A percentile compares a stretch with the other conserved stretches of the same genome.
phyloP scores from a whole-genome alignment of 2,113 vertebrate genomes.

The Nettapus auritus region DNA sequence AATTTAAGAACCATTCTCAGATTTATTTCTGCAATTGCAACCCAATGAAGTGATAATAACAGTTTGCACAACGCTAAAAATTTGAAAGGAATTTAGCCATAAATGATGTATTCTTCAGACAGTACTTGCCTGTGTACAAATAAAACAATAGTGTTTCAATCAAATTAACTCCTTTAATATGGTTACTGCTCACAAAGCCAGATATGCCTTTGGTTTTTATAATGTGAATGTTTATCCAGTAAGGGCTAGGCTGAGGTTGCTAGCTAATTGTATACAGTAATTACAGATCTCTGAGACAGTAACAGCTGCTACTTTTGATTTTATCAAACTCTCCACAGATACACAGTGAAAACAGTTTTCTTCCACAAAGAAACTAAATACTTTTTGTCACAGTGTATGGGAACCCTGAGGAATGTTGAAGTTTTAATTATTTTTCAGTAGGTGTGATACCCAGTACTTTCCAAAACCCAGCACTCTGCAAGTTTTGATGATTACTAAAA shows the following conservation, averaged over 20 bases:
- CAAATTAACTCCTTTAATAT: background rate
- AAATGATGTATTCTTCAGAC: background rate
- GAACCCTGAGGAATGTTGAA: background rate
- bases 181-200: background rate
- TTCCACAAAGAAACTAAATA: background rate
- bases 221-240: background rate
- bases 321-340: background rate
- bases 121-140: background rate
- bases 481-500: background rate
- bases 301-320: constrained; percentile 12
- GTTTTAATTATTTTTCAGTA: background rate
- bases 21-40: constrained; percentile 2
- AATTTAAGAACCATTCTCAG: background rate
- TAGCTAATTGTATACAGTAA: background rate
- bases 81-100: background rate
- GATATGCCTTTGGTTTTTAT: background rate
- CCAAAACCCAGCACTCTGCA: background rate
- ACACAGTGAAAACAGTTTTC: background rate
- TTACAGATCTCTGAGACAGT: background rate
- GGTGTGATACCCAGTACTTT: background rate
- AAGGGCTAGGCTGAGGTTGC: background rate
- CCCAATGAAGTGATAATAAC: background rate
- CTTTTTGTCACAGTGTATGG: background rate
- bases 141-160: background rate
- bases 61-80: background rate